Evolutionary conservation across 2,113 vertebrate genomes (phyloP), one percentile per base, ranked within the genome.

Genomic region (Rhea pennata): DNA sequence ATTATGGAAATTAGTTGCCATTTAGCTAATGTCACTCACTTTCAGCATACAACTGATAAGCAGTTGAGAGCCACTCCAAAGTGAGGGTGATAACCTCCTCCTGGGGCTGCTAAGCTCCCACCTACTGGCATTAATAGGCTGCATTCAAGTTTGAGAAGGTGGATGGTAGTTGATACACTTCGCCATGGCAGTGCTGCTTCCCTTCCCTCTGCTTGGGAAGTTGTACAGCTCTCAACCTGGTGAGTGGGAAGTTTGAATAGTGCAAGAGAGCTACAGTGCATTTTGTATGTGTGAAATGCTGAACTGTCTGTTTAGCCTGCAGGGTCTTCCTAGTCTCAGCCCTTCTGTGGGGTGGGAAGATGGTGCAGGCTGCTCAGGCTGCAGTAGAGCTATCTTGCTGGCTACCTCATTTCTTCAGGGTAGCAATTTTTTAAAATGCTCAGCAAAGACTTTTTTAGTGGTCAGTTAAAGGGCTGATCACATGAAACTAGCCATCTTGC

Each of bases 11-110:
- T 98, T 79, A 98, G 89, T 22, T 97, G 94, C 96, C 97, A 98
- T 98, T 98, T 98, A 98, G 97, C 95, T 97, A 97, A 97, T 97
- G 98, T 96, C 97, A 98, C 70, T 97, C 96, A 97, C 59, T 97
- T 39, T 96, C 92, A 3, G 3, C 54, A 91, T 95, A 96, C 75
- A 96, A 83, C 89, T 93, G 96, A 96, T 90, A 97, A 97, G 82
- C 78, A n/a, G 93, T 90, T 88, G 94, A 95, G 91, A 93, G 72
- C 84, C 92, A 65, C 95, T 97, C 79, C 56, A 59, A 65, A 65
- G 71, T 0, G 8, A 88, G 80, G 92, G 88, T 0, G 3, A 89
- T 89, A 70, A 67, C 84, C 62, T 51, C 54, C 70, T 77, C 73
- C 0, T 0, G 62, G 76, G 67, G 77, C 72, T 92, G 26, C 70